Conservation (phyloP, 2,113 vertebrate genomes). For the Gopherus flavomarginatus region DNA sequence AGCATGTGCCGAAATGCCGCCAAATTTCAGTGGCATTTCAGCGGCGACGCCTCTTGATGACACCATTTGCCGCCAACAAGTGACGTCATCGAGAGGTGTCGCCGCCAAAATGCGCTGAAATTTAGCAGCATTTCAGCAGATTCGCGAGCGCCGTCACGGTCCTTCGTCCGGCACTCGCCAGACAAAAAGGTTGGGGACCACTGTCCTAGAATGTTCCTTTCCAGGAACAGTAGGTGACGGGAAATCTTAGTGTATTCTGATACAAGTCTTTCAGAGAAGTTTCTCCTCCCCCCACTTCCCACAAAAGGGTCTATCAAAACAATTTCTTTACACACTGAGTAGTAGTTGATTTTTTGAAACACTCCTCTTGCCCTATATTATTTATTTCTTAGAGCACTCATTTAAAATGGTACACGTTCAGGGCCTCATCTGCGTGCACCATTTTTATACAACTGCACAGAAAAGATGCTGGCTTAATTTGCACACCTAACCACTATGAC, state of each 20-base stretch:
- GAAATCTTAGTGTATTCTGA: fast-evolving
- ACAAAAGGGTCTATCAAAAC: neutral
- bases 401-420: neutral
- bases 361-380: neutral
- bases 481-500: neutral
- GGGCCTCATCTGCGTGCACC: neutral
- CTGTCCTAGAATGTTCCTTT: neutral
- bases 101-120: no score
- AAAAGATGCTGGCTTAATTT: neutral
- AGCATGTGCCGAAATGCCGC: no score
- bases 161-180: no score
- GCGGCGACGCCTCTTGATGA: no score
- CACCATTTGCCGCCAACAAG: no score
- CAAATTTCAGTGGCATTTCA: no score
- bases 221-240: neutral
- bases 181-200: no score
- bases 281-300: neutral
- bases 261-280: fast-evolving
- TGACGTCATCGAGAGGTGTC: no score
- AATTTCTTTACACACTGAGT: neutral
- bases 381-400: neutral
- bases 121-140: no score
- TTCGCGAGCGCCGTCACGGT: no score
- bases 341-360: neutral
- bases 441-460: neutral